Conservation (phyloP, 2,113 vertebrate genomes). For the Colossoma macropomum region DNA sequence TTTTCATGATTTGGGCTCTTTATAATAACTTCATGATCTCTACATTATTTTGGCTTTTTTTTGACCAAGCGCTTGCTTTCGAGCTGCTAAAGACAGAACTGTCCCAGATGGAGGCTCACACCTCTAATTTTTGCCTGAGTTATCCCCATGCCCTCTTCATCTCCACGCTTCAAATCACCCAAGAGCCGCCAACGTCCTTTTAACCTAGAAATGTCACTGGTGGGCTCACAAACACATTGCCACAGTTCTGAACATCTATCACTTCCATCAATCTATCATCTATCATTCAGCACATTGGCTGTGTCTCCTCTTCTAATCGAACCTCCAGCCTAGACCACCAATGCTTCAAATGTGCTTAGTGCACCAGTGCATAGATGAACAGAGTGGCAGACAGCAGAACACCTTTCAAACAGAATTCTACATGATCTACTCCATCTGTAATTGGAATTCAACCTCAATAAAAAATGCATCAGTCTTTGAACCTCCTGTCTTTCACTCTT, state of each 20-base stretch:
- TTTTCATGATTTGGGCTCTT: neutral
- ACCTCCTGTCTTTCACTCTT: neutral
- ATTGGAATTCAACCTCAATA: neutral
- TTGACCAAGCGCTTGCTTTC: no score
- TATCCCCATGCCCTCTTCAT: constrained; percentile 11
- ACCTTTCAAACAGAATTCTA: neutral
- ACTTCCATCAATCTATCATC: neutral
- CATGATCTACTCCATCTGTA: neutral
- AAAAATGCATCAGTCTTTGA: neutral
- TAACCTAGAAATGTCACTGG: constrained; percentile 16
- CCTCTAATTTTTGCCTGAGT: constrained; percentile 10
- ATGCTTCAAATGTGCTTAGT: neutral
- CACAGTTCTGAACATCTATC: constrained; percentile 1
- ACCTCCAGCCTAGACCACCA: neutral
- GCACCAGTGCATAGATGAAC: neutral
- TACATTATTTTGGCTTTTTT: neutral
- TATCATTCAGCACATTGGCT: neutral
- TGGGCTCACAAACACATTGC: neutral
- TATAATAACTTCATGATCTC: neutral
- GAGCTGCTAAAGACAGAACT: neutral
- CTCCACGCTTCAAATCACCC: constrained; percentile 6
- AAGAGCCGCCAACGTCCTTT: constrained; percentile 10
- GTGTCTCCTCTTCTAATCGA: neutral
- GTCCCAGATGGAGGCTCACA: constrained; percentile 19
- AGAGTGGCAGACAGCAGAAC: neutral